Percentiles rank a stretch among this genome's conserved stretches.
These are phyloP conservation scores for Proisotoma minuta DNA, from an alignment of 2,888 invertebrate genomes.

Conservation along the genomic window DNA sequence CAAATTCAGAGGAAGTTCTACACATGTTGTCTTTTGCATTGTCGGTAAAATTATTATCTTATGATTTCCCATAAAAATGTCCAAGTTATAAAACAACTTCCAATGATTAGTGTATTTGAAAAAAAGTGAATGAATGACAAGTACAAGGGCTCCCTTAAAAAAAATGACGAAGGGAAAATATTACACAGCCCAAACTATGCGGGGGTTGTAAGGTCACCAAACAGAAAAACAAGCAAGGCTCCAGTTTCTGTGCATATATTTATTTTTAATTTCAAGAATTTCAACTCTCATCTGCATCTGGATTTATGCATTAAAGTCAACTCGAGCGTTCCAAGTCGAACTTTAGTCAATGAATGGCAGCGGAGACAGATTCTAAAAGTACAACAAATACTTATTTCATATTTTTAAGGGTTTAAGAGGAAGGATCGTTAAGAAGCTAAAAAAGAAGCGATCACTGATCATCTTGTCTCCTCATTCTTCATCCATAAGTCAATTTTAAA, in stretches of 20 bases:
- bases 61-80: no score
- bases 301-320: neutral
- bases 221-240: neutral
- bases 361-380: no score
- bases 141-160: no score
- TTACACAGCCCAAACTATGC: neutral
- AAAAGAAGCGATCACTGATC: neutral
- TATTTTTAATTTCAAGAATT: neutral
- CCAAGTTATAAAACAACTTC: neutral
- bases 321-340: neutral
- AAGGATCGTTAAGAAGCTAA: slow-evolving; percentile 1
- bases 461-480: neutral
- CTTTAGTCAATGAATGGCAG: slow-evolving; percentile 16
- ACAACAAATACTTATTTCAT: no score
- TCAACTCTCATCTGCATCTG: slow-evolving; percentile 2
- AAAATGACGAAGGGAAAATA: no score
- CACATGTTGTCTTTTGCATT: no score
- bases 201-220: neutral
- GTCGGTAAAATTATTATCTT: no score
- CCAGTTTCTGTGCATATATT: slow-evolving; percentile 8
- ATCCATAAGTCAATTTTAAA: neutral
- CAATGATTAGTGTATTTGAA: neutral
- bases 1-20: no score
- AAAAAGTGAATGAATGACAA: no score
- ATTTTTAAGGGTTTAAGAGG: neutral